Conservation (phyloP, 2,797 vertebrate genomes). For the Graptemys geographica region DNA sequence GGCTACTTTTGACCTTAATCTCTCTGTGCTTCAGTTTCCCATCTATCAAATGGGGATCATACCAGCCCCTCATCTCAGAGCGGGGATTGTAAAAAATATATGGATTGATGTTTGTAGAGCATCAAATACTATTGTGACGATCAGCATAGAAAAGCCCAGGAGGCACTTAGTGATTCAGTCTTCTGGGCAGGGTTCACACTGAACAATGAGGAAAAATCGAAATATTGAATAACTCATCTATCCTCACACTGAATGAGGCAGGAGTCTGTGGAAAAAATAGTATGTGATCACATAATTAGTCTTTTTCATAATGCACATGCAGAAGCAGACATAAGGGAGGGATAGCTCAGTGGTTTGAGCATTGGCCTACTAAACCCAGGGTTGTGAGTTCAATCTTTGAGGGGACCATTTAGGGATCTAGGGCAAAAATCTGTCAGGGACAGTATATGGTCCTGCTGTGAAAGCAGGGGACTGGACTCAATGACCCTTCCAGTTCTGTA, state of each 20-base stretch:
- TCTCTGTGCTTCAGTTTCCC: not conserved
- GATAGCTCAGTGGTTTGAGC: too few species aligned
- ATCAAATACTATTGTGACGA: not conserved
- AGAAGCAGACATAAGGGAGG: not conserved
- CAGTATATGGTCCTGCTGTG: too few species aligned
- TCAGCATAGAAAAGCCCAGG: not conserved
- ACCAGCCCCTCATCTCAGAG: not conserved
- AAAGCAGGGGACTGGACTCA: too few species aligned
- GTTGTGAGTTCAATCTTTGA: too few species aligned
- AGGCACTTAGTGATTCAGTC: not conserved
- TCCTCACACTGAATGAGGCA: not conserved
- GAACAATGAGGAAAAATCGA: not conserved
- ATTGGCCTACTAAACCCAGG: too few species aligned
- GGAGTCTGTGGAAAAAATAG: not conserved
- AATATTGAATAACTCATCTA: not conserved
- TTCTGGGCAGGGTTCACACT: not conserved
- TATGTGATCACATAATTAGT: not conserved
- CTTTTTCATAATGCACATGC: not conserved
- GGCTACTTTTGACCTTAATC: not conserved
- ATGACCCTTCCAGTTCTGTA: too few species aligned
- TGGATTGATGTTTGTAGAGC: not conserved
- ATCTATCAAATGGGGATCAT: not conserved
- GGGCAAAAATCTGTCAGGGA: too few species aligned
- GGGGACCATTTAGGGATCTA: too few species aligned
- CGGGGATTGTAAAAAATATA: not conserved